These are phyloP conservation scores for Diarsia rubi DNA, from an alignment of 2,888 invertebrate species.

Conservation along the genomic window DNA sequence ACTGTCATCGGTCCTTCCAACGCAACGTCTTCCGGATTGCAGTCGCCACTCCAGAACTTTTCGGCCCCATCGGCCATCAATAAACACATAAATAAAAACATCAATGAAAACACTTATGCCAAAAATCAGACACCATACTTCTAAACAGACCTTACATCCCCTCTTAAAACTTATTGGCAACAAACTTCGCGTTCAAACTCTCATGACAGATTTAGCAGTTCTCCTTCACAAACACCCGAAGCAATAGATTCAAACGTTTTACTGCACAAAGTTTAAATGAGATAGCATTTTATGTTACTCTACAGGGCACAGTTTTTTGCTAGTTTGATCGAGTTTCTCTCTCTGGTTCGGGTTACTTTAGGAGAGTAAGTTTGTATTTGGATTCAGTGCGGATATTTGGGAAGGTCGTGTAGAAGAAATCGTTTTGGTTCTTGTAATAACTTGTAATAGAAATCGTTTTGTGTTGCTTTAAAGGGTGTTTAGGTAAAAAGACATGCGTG, in stretches of 20 bases:
- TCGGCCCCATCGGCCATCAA: too few relatives aligned
- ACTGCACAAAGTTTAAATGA: conserved; percentile 71
- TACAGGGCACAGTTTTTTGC: conserved; percentile 62
- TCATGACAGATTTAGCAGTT: conserved; percentile 59
- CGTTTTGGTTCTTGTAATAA: neutral
- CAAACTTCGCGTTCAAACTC: conserved; percentile 36
- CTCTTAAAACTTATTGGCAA: conserved; percentile 27
- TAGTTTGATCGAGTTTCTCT: conserved; percentile 70
- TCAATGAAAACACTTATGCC: neutral
- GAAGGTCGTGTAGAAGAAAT: conserved; percentile 6
- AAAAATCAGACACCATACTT: neutral
- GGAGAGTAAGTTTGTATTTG: conserved; percentile 42
- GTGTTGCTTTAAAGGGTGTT: neutral
- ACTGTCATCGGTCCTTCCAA: too few relatives aligned
- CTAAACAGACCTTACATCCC: conserved; percentile 11
- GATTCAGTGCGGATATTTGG: conserved; percentile 8
- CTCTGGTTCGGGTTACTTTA: conserved; percentile 41
- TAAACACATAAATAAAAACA: too few relatives aligned
- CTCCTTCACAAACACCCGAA: conserved; percentile 35
- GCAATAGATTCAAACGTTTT: conserved; percentile 64
- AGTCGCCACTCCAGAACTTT: too few relatives aligned
- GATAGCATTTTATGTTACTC: conserved; percentile 70
- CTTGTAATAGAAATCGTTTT: neutral
- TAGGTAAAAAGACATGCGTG: neutral
- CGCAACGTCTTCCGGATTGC: too few relatives aligned